Base-by-base conservation (phyloP, 2,888 invertebrate species). In the Trissoscelio sp. region DNA sequence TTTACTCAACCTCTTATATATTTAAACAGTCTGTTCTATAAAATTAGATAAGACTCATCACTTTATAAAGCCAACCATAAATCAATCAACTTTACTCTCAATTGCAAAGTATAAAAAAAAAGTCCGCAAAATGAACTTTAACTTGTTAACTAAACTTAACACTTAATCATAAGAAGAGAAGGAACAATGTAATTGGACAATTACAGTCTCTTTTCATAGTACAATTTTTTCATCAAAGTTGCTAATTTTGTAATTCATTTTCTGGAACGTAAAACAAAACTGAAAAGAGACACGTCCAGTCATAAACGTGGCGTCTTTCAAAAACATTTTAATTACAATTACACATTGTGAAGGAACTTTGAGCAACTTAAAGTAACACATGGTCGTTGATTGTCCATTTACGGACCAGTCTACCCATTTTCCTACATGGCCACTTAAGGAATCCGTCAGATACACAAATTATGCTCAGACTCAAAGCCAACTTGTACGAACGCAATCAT, bases 321-420 rank as follows among this genome's bases (percentile, higher is more conserved):
- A 22, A 62, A 64, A 46, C 44, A 22, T 44, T 53, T 64, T 48
- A 51, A 70, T 62, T 75, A 64, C 28, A 66, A 64, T 28, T 48
- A 60, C 48, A 46, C 16, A 39, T 51, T 18, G 67, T 42, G 51
- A 24, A 12, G 57, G 20, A 44, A 58, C 53, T 75, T 51, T 9
- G 24, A 44, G 24, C 24, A 37, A 48, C 1, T n/a, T 28, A 16
- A 79, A 74, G 67, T 79, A 83, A 83, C 70, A 64, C 66, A 72
- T 81, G 81, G 75, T 74, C 72, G 72, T 77, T 78, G 83, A 85
- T 82, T 83, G 82, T 77, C 79, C 72, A 73, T 78, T 77, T 78
- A 62, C 67, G 79, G 79, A 85, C 83, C 75, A 81, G 85, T 86
- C 83, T 85, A 86, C 86, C 85, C 83, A 85, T 83, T 85, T 85